These are phyloP conservation scores for Cirrhinus mrigala DNA, from an alignment of 2,797 vertebrate species.

Conservation along the genomic window DNA sequence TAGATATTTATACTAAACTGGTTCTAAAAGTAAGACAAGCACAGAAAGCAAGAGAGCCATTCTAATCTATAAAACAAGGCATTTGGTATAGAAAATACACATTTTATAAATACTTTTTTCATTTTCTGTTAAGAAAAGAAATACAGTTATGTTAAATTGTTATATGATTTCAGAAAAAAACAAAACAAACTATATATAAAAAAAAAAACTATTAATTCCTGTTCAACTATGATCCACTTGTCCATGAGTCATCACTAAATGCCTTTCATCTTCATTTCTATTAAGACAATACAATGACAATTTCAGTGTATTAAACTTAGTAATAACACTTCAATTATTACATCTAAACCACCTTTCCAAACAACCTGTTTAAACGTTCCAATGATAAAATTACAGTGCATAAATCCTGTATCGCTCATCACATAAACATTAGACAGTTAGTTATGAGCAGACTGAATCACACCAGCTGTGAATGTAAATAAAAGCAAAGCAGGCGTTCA, in stretches of 20 bases:
- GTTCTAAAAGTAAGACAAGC: too few species aligned
- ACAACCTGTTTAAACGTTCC: not conserved
- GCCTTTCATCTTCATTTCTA: not conserved
- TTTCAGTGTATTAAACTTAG: not conserved
- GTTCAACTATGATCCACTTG: not conserved
- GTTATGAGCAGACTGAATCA: not conserved
- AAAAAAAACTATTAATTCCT: not conserved
- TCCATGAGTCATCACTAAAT: not conserved
- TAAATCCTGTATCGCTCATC: not conserved
- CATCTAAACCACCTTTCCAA: not conserved
- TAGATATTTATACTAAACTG: not conserved
- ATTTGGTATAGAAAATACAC: too few species aligned
- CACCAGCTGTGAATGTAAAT: not conserved
- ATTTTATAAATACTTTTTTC: not conserved
- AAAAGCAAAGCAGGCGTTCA: not conserved
- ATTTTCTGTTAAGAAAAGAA: not conserved
- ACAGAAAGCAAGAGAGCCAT: not conserved
- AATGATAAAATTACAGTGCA: not conserved
- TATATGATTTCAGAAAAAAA: not conserved
- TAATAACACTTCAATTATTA: not conserved
- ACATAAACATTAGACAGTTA: not conserved
- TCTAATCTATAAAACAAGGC: not conserved
- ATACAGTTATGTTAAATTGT: not conserved
- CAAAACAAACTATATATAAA: not conserved
- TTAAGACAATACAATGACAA: not conserved